Conservation (phyloP, 2,888 invertebrate genomes). For the Caenorhabditis panamensis region DNA sequence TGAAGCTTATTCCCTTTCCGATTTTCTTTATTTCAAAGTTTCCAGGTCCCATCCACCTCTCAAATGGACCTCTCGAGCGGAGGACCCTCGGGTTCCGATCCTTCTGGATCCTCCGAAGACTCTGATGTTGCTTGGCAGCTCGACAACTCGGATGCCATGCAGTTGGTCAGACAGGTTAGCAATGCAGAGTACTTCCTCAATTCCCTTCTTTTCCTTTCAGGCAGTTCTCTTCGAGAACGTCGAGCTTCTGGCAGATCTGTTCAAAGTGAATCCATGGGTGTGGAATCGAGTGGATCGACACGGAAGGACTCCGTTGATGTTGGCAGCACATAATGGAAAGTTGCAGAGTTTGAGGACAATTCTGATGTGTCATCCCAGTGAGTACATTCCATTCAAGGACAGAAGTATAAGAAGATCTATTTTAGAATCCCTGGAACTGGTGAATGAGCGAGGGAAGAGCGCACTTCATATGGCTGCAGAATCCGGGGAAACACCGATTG, state of each 20-base stretch:
- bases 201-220: conserved; percentile 64
- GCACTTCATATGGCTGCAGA: conserved; percentile 78
- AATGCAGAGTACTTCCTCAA: no score
- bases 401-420: background rate
- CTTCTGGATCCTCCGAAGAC: conserved; percentile 3
- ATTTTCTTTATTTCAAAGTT: no score
- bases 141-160: conserved; percentile 70
- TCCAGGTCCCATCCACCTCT: no score
- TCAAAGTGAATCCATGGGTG: conserved; percentile 82
- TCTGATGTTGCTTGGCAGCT: conserved; percentile 48
- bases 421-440: conserved; percentile 61
- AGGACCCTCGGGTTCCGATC: conserved; percentile 14
- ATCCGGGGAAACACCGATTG: conserved; percentile 70
- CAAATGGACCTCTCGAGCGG: conserved; percentile 52
- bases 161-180: conserved; percentile 67
- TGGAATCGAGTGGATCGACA: conserved; percentile 79
- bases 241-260: conserved; percentile 89
- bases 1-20: background rate
- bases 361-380: conserved; percentile 47
- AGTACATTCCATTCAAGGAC: background rate
- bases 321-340: conserved; percentile 85
- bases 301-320: conserved; percentile 88
- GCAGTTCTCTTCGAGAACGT: conserved; percentile 92
- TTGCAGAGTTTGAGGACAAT: conserved; percentile 85
- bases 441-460: conserved; percentile 74